These are phyloP conservation scores for Parelbella ahira DNA, from an alignment of 2,888 invertebrate species.

Conservation along the genomic window DNA sequence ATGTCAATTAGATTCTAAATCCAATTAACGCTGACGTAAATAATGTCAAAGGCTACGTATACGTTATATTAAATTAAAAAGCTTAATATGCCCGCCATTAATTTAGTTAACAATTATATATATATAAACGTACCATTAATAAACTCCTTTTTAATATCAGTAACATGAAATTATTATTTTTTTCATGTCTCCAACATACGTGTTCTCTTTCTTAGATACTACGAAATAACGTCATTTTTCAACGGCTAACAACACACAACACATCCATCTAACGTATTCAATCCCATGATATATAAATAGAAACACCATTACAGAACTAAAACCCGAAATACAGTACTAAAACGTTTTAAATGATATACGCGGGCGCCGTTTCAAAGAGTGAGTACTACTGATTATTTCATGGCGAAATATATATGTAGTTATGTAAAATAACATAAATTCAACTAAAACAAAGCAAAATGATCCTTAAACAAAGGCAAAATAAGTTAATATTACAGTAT, in stretches of 20 bases:
- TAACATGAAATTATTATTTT: conserved; percentile 33
- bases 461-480: conserved; percentile 8
- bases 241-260: conserved; percentile 4
- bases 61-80: conserved; percentile 16
- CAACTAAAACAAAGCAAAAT: conserved; percentile 29
- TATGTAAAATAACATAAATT: conserved; percentile 59
- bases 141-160: conserved; percentile 29
- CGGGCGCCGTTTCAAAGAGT: conserved; percentile 28
- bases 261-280: too few relatives aligned
- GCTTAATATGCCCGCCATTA: conserved; percentile 9
- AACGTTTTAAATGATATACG: conserved; percentile 20
- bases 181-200: conserved; percentile 29
- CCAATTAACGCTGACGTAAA: conserved; percentile 29
- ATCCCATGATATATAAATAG: too few relatives aligned
- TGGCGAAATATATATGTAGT: conserved; percentile 47
- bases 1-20: conserved; percentile 24
- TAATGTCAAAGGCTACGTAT: not conserved
- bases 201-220: conserved; percentile 19
- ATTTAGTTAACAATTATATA: conserved; percentile 6
- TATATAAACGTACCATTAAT: conserved; percentile 38
- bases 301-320: not conserved
- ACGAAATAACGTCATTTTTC: conserved; percentile 21
- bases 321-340: conserved; percentile 8
- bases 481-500: conserved; percentile 34
- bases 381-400: conserved; percentile 72